Conservation (phyloP, 2,888 invertebrate genomes). For the Lysandra coridon region DNA sequence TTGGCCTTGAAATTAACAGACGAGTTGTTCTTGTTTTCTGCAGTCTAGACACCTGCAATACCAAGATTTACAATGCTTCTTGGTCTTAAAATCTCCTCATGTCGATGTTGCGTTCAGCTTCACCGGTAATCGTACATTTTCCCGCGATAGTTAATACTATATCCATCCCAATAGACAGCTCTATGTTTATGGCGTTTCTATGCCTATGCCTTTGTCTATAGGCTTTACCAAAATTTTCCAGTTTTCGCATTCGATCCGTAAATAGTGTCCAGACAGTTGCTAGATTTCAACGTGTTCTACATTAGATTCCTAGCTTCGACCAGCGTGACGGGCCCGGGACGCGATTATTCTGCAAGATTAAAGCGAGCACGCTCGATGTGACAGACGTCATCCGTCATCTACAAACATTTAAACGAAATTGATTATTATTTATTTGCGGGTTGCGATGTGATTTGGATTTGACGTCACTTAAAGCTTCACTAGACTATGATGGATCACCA, state of each 20-base stretch:
- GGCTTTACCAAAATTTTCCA: background rate
- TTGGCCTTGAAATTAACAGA: no score
- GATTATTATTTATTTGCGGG: background rate
- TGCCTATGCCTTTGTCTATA: background rate
- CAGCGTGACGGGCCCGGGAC: conserved; percentile 53
- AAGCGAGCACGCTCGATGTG: conserved; percentile 38
- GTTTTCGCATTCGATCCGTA: background rate
- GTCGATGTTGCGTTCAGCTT: no score
- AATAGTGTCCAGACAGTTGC: conserved; percentile 73
- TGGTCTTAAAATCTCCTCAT: no score
- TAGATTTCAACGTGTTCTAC: conserved; percentile 78
- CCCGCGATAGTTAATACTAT: no score
- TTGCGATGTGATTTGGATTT: background rate
- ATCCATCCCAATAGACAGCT: no score
- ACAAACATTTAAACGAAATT: conserved; percentile 1
- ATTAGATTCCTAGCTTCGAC: conserved; percentile 65
- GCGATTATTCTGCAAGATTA: conserved; percentile 45
- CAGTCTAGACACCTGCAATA: conserved; percentile 46
- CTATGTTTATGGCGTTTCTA: no score
- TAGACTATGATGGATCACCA: background rate
- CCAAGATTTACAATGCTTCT: conserved; percentile 50
- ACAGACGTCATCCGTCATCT: conserved; percentile 29
- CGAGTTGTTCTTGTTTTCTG: background rate
- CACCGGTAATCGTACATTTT: no score
- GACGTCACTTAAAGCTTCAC: background rate